phyloP scores from a whole-genome alignment of 2,113 vertebrate genomes.

The Aleadryas rufinucha region DNA sequence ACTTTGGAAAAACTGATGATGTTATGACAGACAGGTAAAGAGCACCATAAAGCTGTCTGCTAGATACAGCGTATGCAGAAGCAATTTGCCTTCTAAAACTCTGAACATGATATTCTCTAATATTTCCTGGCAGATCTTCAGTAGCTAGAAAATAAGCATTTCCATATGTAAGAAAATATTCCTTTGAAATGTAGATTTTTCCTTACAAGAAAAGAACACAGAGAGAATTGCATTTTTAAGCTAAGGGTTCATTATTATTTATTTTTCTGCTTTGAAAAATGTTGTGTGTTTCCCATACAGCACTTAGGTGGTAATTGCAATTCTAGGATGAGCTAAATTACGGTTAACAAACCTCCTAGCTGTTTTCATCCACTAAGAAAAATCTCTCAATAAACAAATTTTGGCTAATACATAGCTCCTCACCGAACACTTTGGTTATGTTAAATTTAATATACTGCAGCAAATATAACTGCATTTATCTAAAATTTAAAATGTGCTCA shows the following conservation, averaged over 20 bases:
- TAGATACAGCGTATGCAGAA: constrained; percentile 32
- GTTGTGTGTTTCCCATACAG: constrained; percentile 16
- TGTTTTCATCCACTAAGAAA: neutral
- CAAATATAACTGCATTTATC: neutral
- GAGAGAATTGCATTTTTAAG: constrained; percentile 27
- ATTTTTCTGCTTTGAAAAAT: constrained; percentile 54
- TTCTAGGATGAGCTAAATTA: constrained; percentile 30
- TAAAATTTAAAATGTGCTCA: neutral
- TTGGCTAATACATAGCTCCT: neutral
- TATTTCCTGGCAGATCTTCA: constrained; percentile 48
- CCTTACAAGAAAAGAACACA: constrained; percentile 29
- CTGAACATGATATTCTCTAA: constrained; percentile 45
- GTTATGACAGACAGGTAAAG: constrained; percentile 41
- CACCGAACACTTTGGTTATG: neutral
- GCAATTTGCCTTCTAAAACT: constrained; percentile 66
- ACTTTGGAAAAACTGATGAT: constrained; percentile 43
- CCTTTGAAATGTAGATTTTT: constrained; percentile 66
- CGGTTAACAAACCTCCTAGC: neutral
- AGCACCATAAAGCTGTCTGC: constrained; percentile 44
- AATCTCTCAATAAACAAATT: constrained; percentile 25
- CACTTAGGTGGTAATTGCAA: constrained; percentile 26
- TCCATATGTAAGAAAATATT: constrained; percentile 58
- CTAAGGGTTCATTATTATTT: constrained; percentile 22
- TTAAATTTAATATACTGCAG: neutral
- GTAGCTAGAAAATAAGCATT: constrained; percentile 60